Percentiles rank a stretch among this genome's conserved stretches.
Conservation (phyloP, 2,888 invertebrate genomes). For the Antitype chi region DNA sequence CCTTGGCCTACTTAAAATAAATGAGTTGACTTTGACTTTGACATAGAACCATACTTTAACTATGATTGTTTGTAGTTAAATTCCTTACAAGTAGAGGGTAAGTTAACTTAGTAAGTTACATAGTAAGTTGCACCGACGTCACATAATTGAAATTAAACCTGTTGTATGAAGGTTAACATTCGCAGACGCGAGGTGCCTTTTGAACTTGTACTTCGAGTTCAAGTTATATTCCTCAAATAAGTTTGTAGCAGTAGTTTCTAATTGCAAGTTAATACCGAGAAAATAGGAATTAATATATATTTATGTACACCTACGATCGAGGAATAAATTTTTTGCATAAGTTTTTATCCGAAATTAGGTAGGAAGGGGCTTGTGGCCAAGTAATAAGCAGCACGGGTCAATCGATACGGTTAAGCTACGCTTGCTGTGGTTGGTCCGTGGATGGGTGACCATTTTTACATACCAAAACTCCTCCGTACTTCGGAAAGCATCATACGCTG, state of each 20-base stretch:
- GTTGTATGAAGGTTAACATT: neutral
- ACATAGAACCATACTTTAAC: neutral
- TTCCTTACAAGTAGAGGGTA: neutral
- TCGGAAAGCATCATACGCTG: too few species aligned
- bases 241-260: neutral
- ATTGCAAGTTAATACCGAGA: neutral
- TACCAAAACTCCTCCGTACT: too few species aligned
- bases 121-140: neutral
- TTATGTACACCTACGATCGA: neutral
- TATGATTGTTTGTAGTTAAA: neutral
- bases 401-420: too few species aligned
- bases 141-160: neutral
- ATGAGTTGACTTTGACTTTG: neutral
- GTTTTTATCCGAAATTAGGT: too few species aligned
- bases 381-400: too few species aligned
- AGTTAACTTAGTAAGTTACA: neutral
- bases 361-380: too few species aligned
- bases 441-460: too few species aligned
- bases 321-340: too few species aligned
- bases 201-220: neutral
- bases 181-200: neutral
- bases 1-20: neutral
- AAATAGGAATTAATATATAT: neutral
- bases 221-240: neutral
- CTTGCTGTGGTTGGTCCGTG: too few species aligned